Conservation (phyloP, 2,888 invertebrate species). For the Litoditis marina region DNA sequence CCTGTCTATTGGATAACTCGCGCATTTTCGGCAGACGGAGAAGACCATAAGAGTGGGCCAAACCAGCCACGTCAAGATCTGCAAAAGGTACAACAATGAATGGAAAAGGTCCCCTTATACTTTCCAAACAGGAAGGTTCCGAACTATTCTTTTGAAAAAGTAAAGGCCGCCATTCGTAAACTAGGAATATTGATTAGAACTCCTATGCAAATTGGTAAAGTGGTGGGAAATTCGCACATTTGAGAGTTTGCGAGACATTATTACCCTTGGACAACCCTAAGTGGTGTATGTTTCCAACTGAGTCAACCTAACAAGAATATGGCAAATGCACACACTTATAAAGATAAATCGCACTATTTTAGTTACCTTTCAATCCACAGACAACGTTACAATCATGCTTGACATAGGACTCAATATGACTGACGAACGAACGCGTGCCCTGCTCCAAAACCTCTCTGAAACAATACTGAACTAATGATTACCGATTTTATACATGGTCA, state of each 20-base stretch:
- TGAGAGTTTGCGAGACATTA: too few species aligned
- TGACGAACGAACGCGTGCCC: conserved; percentile 87
- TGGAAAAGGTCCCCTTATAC: background rate
- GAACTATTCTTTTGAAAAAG: too few species aligned
- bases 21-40: conserved; percentile 90
- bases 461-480: too few species aligned
- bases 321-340: background rate
- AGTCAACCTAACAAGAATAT: too few species aligned
- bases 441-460: conserved; percentile 76
- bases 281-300: too few species aligned
- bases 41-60: conserved; percentile 85
- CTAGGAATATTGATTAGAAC: too few species aligned
- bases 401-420: conserved; percentile 85
- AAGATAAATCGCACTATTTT: conserved; percentile 13
- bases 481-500: too few species aligned
- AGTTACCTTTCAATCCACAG: conserved; percentile 67
- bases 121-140: too few species aligned
- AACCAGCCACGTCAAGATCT: conserved; percentile 79
- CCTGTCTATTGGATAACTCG: conserved; percentile 69
- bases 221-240: too few species aligned
- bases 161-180: too few species aligned
- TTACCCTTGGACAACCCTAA: too few species aligned
- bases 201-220: too few species aligned
- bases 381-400: conserved; percentile 92
- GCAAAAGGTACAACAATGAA: conserved; percentile 13